phyloP scores from a whole-genome alignment of 2,113 vertebrate genomes.

The Siniperca chuatsi region DNA sequence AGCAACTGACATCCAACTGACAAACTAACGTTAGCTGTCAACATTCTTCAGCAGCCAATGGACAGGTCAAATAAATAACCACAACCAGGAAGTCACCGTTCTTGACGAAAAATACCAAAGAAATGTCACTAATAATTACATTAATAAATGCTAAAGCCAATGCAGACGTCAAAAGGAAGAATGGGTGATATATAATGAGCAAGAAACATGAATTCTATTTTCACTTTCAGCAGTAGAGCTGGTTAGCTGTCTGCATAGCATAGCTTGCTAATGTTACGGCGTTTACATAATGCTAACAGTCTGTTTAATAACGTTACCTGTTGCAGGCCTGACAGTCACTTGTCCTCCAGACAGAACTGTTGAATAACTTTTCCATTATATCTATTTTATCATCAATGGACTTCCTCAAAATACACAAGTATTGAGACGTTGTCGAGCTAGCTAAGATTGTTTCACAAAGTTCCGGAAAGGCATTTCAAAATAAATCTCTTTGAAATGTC shows the following conservation, averaged over 20 bases:
- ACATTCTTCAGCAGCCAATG: too few relatives aligned
- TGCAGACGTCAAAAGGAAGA: neutral
- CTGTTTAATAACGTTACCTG: conserved; percentile 35
- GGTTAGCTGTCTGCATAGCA: neutral
- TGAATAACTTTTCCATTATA: neutral
- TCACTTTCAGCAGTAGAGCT: neutral
- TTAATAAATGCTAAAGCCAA: neutral
- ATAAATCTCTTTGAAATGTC: neutral
- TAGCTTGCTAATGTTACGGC: neutral
- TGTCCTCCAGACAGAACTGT: neutral
- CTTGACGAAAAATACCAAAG: neutral
- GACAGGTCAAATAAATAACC: neutral
- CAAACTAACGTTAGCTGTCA: too few relatives aligned
- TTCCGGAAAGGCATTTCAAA: conserved; percentile 15
- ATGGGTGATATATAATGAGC: accelerated
- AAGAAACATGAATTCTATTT: neutral
- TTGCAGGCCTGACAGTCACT: accelerated
- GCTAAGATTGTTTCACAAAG: accelerated
- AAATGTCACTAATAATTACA: neutral
- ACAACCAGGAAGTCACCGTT: conserved; percentile 33
- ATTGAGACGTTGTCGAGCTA: accelerated
- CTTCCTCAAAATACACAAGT: conserved; percentile 8
- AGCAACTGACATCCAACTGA: too few relatives aligned
- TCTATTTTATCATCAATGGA: conserved; percentile 1
- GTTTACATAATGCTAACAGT: neutral